Conservation (phyloP, 2,797 vertebrate species). For the Pseudochirops corinnae region DNA sequence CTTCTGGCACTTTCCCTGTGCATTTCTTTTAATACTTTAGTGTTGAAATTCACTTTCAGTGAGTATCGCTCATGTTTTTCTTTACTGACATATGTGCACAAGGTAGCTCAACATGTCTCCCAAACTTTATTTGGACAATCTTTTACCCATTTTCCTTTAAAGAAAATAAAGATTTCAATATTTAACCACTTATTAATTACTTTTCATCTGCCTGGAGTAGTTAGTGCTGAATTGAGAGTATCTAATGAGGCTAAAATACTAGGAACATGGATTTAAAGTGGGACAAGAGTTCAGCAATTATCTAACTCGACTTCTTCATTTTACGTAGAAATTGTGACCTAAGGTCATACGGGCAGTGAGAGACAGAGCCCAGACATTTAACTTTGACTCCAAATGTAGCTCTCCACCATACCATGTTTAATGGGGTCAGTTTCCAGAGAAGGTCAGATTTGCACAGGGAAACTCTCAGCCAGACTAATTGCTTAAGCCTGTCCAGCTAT, state of each 20-base stretch:
- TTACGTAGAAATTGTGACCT: background rate
- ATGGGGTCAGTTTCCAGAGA: background rate
- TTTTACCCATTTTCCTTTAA: background rate
- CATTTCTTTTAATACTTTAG: slow-evolving; percentile 77
- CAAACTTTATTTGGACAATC: background rate
- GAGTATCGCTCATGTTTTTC: background rate
- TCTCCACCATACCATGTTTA: background rate
- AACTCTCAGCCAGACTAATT: background rate
- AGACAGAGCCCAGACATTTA: background rate
- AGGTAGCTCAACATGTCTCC: background rate
- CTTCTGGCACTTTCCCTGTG: slow-evolving; percentile 74
- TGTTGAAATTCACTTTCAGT: slow-evolving; percentile 62
- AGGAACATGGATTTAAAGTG: background rate
- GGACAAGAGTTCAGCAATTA: background rate
- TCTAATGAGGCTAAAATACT: background rate
- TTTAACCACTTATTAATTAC: background rate
- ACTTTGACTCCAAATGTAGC: background rate
- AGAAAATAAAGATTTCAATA: background rate
- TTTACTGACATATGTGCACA: background rate
- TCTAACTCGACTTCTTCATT: background rate
- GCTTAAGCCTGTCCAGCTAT: background rate
- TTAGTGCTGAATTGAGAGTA: background rate
- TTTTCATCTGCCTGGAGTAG: background rate
- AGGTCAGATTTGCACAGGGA: background rate
- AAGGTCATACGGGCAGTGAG: background rate